Evolutionary conservation across 2,888 invertebrate species (phyloP), one percentile per base, ranked within the genome.

Genomic region (Scaptomyza polygonia): DNA sequence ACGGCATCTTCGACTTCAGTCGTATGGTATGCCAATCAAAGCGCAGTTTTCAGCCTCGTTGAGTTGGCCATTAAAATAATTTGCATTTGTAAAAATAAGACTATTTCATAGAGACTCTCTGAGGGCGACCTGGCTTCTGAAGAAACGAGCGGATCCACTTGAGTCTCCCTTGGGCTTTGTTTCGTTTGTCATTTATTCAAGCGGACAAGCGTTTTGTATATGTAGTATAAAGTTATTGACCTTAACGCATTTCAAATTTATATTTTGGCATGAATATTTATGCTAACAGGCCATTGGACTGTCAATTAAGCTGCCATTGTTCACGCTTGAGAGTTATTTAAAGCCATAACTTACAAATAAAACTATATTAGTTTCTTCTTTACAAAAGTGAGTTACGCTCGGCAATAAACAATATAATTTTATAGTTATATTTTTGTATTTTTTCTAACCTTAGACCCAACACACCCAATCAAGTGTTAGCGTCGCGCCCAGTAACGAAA

Each of bases 61-160:
- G 44, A 59, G 25, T 55, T 48, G 67, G 69, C 51, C 75, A 74
- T 66, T 64, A 67, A 75, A 54, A 18, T 54, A 67, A 86, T 82
- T 86, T 86, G 84, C 78, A 86, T 82, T 75, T 72, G 80, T 86
- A 63, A 77, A 70, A 63, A 67, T 25, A 58, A 59, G 67, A 9
- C 39, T 9, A 63, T 47, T 61, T 53, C 52, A 45, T 21, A 27
- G 39, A 18, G 42, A 39, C 39, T 53, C 48, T 62, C 18, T 44
- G 51, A 63, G 45, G 63, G 76, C 53, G 63, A 49, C 12, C 25
- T 27, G 9, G 67, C 75, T 76, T 65, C 72, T 34, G 71, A 74
- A 52, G 40, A 62, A 56, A 14, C 6, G 32, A 54, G 45, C 5
- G 5, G 8, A 27, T 30, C 49, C 25, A 42, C 27, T 53, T 63